Conservation (phyloP, 2,797 vertebrate species). For the Pseudochromis fuscus region DNA sequence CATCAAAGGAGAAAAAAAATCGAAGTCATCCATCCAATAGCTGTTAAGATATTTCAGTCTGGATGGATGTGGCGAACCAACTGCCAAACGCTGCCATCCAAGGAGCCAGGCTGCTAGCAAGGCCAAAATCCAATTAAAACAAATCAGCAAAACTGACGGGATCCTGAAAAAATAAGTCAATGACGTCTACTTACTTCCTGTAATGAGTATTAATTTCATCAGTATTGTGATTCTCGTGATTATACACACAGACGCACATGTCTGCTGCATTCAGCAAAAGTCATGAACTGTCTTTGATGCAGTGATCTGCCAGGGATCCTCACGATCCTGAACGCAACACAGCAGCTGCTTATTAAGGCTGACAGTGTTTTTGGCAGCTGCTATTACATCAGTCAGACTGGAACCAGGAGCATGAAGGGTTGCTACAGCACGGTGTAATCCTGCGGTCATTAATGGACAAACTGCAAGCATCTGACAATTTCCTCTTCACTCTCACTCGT, state of each 20-base stretch:
- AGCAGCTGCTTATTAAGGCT: slow-evolving; percentile 51
- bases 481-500: slow-evolving; percentile 8
- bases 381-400: slow-evolving; percentile 46
- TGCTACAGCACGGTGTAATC: slow-evolving; percentile 26
- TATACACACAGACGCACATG: slow-evolving; percentile 14
- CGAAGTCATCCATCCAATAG: too few relatives aligned
- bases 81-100: too few relatives aligned
- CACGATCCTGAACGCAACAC: slow-evolving; percentile 34
- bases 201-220: too few relatives aligned
- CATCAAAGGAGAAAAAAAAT: too few relatives aligned
- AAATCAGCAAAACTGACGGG: too few relatives aligned
- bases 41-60: too few relatives aligned
- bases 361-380: slow-evolving; percentile 56
- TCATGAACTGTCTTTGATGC: slow-evolving; percentile 13
- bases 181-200: too few relatives aligned
- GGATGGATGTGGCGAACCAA: too few relatives aligned
- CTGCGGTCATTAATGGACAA: slow-evolving; percentile 29
- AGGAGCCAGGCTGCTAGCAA: too few relatives aligned
- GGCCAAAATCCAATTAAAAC: too few relatives aligned
- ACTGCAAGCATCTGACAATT: slow-evolving; percentile 24
- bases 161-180: too few relatives aligned
- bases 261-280: slow-evolving; percentile 13
- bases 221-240: too few relatives aligned
- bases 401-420: slow-evolving; percentile 37
- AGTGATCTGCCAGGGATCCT: slow-evolving; percentile 34